A percentile compares a stretch with the other conserved stretches of the same genome.
These are phyloP conservation scores for Tachuris rubrigastra DNA, from an alignment of 2,113 vertebrate species.

Conservation along the genomic window DNA sequence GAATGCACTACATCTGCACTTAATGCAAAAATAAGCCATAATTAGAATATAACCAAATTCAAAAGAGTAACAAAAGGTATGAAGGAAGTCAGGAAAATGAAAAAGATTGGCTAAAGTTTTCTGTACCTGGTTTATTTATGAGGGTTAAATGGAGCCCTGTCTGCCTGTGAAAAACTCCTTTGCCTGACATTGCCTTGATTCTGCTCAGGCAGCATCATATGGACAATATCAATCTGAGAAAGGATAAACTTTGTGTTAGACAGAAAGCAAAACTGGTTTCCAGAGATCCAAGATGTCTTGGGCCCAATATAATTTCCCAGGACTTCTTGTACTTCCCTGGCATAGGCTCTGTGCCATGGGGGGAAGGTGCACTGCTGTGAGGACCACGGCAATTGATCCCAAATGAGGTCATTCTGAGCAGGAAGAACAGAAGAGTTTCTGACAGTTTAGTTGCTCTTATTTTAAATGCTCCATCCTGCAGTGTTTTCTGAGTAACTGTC, in stretches of 20 bases:
- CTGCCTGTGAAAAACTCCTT: not conserved
- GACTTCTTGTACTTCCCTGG: too few species aligned
- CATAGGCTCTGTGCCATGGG: too few species aligned
- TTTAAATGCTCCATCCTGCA: not conserved
- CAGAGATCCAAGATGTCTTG: too few species aligned
- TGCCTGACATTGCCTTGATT: not conserved
- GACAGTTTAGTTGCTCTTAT: not conserved
- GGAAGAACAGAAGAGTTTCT: not conserved
- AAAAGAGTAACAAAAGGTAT: not conserved
- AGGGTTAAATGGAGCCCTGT: not conserved
- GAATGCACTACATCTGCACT: not conserved
- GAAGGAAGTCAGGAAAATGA: not conserved
- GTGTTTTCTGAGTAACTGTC: not conserved
- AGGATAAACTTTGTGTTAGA: too few species aligned
- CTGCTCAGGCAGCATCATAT: too few species aligned
- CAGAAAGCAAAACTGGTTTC: too few species aligned
- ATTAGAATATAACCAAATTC: not conserved
- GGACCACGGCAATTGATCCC: not conserved
- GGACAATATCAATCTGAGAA: too few species aligned
- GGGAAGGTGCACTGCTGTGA: too few species aligned
- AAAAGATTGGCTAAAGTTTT: not conserved
- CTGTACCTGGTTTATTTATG: not conserved
- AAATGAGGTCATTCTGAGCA: not conserved
- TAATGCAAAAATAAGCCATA: not conserved
- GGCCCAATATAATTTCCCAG: too few species aligned